Conservation (phyloP, 2,113 vertebrate genomes). For the Grammomys dolichurus region DNA sequence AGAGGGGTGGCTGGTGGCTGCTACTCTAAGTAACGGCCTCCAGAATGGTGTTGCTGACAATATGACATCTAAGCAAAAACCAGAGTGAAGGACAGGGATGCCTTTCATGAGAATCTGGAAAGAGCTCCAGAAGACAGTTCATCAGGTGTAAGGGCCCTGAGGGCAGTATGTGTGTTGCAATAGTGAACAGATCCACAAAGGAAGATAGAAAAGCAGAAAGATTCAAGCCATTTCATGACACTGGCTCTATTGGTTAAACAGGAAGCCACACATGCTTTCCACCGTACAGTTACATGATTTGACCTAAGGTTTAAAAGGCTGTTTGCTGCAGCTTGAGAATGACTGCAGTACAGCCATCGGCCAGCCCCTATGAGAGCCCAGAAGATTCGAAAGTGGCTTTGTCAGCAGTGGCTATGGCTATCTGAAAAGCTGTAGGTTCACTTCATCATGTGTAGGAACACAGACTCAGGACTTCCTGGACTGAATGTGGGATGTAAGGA, state of each 20-base stretch:
- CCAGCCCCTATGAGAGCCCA: neutral
- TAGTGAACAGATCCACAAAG: neutral
- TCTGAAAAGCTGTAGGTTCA: neutral
- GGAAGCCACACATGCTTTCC: neutral
- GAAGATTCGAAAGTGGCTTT: neutral
- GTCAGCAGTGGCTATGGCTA: neutral
- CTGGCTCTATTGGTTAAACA: neutral
- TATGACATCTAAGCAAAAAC: neutral
- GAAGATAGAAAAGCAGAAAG: neutral
- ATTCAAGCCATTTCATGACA: neutral
- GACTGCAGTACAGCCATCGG: neutral
- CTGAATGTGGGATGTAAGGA: neutral
- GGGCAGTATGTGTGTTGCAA: neutral
- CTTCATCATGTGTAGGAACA: neutral
- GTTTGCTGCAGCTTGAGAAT: neutral
- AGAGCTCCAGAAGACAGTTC: neutral
- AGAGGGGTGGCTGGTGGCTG: neutral
- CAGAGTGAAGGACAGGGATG: neutral
- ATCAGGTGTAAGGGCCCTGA: neutral
- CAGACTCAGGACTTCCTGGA: neutral
- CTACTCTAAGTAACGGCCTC: neutral
- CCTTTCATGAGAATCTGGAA: neutral
- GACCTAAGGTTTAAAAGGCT: conserved; percentile 41
- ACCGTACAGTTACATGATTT: neutral
- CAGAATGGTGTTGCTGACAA: neutral